Base-by-base conservation (phyloP, 2,113 vertebrate species). In the Loxodonta africana region DNA sequence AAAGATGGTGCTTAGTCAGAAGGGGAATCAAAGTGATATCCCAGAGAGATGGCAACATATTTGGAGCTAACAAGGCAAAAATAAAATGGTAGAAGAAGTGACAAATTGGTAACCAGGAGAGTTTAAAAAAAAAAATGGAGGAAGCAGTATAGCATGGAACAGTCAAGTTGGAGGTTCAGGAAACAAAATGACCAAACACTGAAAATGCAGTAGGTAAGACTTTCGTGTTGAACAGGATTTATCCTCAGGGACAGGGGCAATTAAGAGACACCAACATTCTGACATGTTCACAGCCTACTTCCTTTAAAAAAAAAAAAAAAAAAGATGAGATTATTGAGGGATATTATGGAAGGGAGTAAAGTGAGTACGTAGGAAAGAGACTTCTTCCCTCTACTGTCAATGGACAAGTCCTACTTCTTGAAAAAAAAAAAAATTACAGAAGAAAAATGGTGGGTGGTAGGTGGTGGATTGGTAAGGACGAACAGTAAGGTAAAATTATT, bases 101-200 rank as follows among this genome's bases (percentile, higher is more conserved):
- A 51, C 65, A 90, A 46, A 53, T 15, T 53, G 37, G 12, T 48
- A 33, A 60, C 14, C 20, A 71, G 78, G 46, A 14, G 7, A 93
- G 53, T 46, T 15, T 21, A 60, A 81, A 80, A 74, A 93, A 74
- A 93, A 95, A 83, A 95, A 83, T 33, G 23, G 15, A 81, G 20
- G 21, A 25, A 41, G 15, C n/a, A 69, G 12, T 23, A n/a, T 11
- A 92, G 23, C 51, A n/a, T 7, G 5, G 30, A 41, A 33, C 4
- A 20, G 6, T 80, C 2, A n/a, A 25, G n/a, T 65, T 26, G 57
- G 30, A 90, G 25, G 0, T 63, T 80, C 9, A 73, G 73, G 20
- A 57, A 71, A 65, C 63, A 57, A 30, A 76, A 10, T 71, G 51
- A 78, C 41, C 33, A 53, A 71, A 65, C 21, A 26, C 23, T 48